Conservation (phyloP, 2,797 vertebrate species). For the Neoniphon sammara region DNA sequence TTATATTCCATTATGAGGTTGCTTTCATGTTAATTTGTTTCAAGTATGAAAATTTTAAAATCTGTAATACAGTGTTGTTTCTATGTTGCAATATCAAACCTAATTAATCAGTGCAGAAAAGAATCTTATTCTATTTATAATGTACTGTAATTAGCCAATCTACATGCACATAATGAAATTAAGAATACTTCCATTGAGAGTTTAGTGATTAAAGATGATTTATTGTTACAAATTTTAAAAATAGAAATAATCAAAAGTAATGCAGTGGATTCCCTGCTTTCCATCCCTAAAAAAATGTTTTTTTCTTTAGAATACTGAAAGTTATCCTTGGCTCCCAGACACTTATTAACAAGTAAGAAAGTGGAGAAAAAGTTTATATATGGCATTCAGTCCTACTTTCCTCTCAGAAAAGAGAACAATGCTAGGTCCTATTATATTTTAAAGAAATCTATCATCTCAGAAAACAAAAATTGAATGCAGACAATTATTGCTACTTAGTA, state of each 20-base stretch:
- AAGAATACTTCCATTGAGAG: constrained; percentile 40
- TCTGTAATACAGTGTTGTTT: constrained; percentile 55
- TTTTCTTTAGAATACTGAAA: constrained; percentile 12
- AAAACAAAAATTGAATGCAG: neutral
- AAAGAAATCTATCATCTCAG: neutral
- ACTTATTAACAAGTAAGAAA: constrained; percentile 13
- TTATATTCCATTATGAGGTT: constrained; percentile 31
- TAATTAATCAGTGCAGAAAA: constrained; percentile 68
- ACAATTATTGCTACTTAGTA: constrained; percentile 6
- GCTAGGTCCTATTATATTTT: constrained; percentile 25
- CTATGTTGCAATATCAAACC: constrained; percentile 41
- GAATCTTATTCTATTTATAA: constrained; percentile 59
- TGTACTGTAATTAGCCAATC: constrained; percentile 58
- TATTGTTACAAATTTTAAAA: constrained; percentile 53
- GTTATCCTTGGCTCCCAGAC: constrained; percentile 9
- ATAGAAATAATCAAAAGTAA: constrained; percentile 26
- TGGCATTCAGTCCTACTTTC: constrained; percentile 1
- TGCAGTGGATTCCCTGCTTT: neutral
- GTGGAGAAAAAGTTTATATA: neutral
- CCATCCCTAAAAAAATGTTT: neutral
- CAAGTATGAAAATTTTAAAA: constrained; percentile 20
- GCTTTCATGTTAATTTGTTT: constrained; percentile 43
- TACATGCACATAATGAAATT: constrained; percentile 55
- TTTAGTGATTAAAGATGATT: constrained; percentile 71
- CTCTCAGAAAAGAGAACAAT: constrained; percentile 1